Percentiles rank a stretch among this genome's conserved stretches.
Evolutionary conservation across 2,797 vertebrate species (phyloP).

Genomic region (Semotilus atromaculatus): DNA sequence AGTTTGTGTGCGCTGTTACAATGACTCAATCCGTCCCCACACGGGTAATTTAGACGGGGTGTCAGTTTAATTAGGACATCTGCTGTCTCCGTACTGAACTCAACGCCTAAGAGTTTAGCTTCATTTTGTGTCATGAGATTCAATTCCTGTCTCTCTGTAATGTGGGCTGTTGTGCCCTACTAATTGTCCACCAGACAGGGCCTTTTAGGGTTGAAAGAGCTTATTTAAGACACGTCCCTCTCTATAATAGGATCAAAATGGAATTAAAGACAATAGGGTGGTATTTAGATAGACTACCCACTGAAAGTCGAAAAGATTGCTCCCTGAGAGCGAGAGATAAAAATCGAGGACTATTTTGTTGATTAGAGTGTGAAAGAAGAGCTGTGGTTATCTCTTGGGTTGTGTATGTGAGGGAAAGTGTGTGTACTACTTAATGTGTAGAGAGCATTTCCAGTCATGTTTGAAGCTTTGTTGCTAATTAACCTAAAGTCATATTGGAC

Average conservation of each 20-base stretch:
- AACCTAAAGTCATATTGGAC: constrained; percentile 35
- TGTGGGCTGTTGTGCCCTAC: constrained; percentile 3
- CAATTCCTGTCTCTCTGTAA: constrained; percentile 14
- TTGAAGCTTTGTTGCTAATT: constrained; percentile 17
- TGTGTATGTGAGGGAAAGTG: background rate
- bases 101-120: constrained; percentile 20
- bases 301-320: constrained; percentile 3
- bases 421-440: background rate
- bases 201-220: constrained; percentile 39
- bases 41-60: constrained; percentile 13
- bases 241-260: constrained; percentile 24
- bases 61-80: constrained; percentile 43
- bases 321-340: constrained; percentile 5
- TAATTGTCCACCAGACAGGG: constrained; percentile 33
- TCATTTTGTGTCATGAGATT: constrained; percentile 37
- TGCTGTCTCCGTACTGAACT: constrained; percentile 19
- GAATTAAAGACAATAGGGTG: constrained; percentile 35
- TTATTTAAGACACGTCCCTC: constrained; percentile 25
- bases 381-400: constrained; percentile 14
- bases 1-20: constrained; percentile 19
- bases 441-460: background rate
- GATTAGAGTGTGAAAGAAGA: constrained; percentile 9
- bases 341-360: constrained; percentile 25
- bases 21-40: background rate
- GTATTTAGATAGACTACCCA: constrained; percentile 16